A percentile compares a stretch with the other conserved stretches of the same genome.
phyloP scores from a whole-genome alignment of 2,797 vertebrate genomes.

The Corythornis leucogaster region DNA sequence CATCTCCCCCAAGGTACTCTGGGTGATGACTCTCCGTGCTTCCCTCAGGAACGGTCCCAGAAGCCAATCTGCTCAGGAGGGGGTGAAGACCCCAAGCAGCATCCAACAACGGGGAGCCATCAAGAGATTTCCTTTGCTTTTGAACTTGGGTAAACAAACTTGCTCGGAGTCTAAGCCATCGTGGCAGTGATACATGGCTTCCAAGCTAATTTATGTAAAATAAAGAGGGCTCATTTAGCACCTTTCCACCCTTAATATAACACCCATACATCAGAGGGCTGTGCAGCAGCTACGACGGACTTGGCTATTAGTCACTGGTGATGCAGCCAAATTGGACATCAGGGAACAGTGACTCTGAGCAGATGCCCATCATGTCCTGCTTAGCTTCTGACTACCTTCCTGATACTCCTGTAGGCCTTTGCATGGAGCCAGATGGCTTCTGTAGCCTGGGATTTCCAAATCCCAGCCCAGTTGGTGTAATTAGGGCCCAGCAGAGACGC shows the following conservation, averaged over 20 bases:
- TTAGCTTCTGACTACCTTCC: background rate
- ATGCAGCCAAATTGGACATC: background rate
- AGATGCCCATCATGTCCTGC: fast-evolving
- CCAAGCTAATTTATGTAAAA: constrained; percentile 84
- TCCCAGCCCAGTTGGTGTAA: background rate
- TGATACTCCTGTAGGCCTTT: background rate
- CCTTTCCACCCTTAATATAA: constrained; percentile 81
- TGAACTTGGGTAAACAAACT: constrained; percentile 74
- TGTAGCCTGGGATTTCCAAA: background rate
- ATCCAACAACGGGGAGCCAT: fast-evolving
- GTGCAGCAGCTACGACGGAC: background rate
- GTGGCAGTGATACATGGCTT: constrained; percentile 80
- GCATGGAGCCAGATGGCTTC: background rate
- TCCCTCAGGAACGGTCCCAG: too few species aligned
- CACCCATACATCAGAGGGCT: constrained; percentile 73
- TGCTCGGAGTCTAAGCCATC: background rate
- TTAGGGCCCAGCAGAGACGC: fast-evolving
- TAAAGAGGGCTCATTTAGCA: constrained; percentile 81
- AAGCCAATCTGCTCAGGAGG: too few species aligned
- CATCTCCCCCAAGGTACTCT: too few species aligned
- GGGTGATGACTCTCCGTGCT: too few species aligned
- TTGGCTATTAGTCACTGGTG: constrained; percentile 32
- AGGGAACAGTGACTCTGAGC: fast-evolving
- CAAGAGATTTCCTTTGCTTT: background rate
- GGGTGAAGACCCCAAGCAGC: background rate